Base-by-base conservation (phyloP, 2,888 invertebrate genomes). In the Andrena flavipes region DNA sequence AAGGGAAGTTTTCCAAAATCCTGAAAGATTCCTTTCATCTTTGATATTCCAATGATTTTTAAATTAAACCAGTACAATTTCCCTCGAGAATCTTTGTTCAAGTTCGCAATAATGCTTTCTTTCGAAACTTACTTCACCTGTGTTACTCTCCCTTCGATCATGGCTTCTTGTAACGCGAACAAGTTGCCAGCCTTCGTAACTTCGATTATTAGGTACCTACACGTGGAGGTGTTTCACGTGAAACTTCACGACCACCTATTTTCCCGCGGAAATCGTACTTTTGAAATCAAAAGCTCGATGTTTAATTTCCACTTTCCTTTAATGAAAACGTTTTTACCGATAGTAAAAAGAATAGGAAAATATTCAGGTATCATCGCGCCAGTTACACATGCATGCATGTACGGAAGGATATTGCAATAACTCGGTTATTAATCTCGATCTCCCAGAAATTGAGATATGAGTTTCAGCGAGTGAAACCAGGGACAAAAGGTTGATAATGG, bases 181-280 rank as follows among this genome's bases (percentile, higher is more conserved):
- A 51, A 64, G 29, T 54, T 56, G 29, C 30, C 10, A 23, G 54
- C 26, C 63, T 69, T 63, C n/a, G 54, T 4, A 64, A 71, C 70
- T 76, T 70, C 48, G 70, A 76, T 76, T 76, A 56, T 70, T 16
- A 59, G 63, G 30, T 42, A 23, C 1, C 42, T 16, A 42, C 30
- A 3, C 23, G 26, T n/a, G 26, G 10, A 8, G 6, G 16, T 0
- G 6, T 64, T 64, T 64, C 63, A 63, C 54, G 26, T 26, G 29
- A 13, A n/a, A 64, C 48, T 64, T 70, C 56, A 35, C 49, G 26
- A 33, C 64, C 48, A 16, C 23, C 49, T 5, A 29, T 30, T 65
- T 42, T 54, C 35, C 62, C n/a, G 2, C 26, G 35, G 49, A 71
- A 35, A 60, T 59, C 26, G 26, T 29, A 26, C 64, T 16, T 6